Evolutionary conservation across 1,140 invertebrate species (phyloP).

Genomic region (Heterodera schachtii): DNA sequence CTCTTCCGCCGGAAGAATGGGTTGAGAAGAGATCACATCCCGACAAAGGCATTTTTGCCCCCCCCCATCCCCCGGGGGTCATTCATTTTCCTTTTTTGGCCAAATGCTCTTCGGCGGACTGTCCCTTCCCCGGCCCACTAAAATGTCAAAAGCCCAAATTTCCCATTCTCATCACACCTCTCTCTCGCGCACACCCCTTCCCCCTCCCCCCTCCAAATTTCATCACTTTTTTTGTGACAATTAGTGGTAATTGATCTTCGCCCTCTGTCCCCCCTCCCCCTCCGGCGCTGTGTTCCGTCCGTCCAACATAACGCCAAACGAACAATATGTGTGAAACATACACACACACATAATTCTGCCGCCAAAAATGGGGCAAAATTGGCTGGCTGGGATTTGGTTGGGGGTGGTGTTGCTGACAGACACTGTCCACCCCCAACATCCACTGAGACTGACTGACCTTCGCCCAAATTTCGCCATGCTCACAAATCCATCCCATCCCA

Average conservation of each 20-base stretch:
- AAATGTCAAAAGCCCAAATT: not conserved
- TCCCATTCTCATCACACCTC: conserved; percentile 2
- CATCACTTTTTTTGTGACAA: conserved; percentile 1
- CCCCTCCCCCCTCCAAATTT: not conserved
- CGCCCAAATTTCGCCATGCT: too few species aligned
- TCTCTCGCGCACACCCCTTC: not conserved
- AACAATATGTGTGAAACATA: not conserved
- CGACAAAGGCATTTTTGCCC: too few species aligned
- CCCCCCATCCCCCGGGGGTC: not conserved
- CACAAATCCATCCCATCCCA: too few species aligned
- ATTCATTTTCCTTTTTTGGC: not conserved
- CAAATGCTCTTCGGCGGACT: not conserved
- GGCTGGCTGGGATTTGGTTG: too few species aligned
- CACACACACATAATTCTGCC: too few species aligned
- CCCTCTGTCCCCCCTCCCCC: too few species aligned
- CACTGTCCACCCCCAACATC: too few species aligned
- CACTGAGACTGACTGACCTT: not conserved
- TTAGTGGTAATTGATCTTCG: not conserved
- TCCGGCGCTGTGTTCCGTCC: not conserved
- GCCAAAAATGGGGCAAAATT: too few species aligned
- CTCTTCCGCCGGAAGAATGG: too few species aligned
- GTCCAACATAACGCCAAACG: not conserved
- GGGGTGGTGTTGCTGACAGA: too few species aligned
- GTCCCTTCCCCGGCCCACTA: not conserved
- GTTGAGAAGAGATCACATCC: too few species aligned